Conservation (phyloP, 2,888 invertebrate species). For the Lithophane semibrunnea region DNA sequence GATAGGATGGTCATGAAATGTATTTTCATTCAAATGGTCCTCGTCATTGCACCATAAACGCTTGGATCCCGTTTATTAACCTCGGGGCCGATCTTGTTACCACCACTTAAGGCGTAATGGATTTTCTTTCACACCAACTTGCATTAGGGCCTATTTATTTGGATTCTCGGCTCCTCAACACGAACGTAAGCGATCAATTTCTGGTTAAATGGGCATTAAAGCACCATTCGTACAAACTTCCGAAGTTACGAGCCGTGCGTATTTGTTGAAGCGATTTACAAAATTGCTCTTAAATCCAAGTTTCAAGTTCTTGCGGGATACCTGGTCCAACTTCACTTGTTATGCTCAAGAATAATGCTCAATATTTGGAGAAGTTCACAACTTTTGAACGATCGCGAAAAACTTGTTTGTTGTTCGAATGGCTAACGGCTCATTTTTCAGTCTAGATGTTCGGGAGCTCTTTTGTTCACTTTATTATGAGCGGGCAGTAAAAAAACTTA, state of each 20-base stretch:
- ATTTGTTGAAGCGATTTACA: conserved; percentile 80
- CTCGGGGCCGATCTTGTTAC: conserved; percentile 42
- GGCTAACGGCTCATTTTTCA: conserved; percentile 56
- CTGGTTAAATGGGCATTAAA: conserved; percentile 78
- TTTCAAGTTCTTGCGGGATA: conserved; percentile 74
- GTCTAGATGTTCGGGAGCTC: conserved; percentile 37
- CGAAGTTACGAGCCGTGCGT: conserved; percentile 77
- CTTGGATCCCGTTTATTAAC: conserved; percentile 55
- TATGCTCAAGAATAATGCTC: conserved; percentile 74
- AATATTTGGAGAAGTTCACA: conserved; percentile 69
- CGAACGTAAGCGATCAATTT: conserved; percentile 75
- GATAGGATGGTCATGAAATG: conserved; percentile 46
- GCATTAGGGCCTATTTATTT: conserved; percentile 56
- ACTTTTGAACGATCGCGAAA: conserved; percentile 61
- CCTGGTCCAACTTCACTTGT: conserved; percentile 73
- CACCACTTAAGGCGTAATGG: conserved; percentile 52
- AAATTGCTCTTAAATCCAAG: conserved; percentile 79
- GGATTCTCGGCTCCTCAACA: conserved; percentile 40
- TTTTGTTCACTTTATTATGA: conserved; percentile 49
- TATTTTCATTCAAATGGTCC: conserved; percentile 63
- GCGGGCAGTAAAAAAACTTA: conserved; percentile 35
- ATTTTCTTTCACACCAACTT: conserved; percentile 55
- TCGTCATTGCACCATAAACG: conserved; percentile 57
- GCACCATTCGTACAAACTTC: conserved; percentile 79
- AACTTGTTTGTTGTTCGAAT: conserved; percentile 63